These are phyloP conservation scores for Cosmia pyralina DNA, from an alignment of 2,888 invertebrate genomes.

Conservation along the genomic window DNA sequence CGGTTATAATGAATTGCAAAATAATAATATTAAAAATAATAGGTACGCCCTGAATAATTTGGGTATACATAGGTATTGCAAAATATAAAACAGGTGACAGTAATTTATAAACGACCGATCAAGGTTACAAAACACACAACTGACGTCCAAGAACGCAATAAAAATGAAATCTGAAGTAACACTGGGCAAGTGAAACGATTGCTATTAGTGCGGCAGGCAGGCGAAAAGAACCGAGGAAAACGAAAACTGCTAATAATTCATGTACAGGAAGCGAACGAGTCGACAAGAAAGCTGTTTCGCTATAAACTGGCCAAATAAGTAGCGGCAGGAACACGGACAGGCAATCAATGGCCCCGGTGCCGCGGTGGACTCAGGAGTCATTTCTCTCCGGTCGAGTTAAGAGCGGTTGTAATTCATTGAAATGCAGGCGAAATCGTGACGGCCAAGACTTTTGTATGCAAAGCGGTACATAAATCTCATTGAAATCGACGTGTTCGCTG, in stretches of 20 bases:
- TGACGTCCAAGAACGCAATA: conserved; percentile 9
- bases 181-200: conserved; percentile 30
- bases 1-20: background rate
- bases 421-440: conserved; percentile 72
- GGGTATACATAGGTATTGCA: background rate
- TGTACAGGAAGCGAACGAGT: conserved; percentile 64
- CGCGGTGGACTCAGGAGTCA: conserved; percentile 52
- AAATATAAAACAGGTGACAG: conserved; percentile 6
- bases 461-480: conserved; percentile 67
- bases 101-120: conserved; percentile 12
- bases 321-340: conserved; percentile 57
- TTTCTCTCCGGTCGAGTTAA: conserved; percentile 63
- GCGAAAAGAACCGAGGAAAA: conserved; percentile 63
- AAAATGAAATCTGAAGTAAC: conserved; percentile 34
- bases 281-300: conserved; percentile 68
- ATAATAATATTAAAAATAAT: conserved; percentile 1
- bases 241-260: conserved; percentile 64
- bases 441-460: conserved; percentile 66
- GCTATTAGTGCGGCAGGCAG: conserved; percentile 25
- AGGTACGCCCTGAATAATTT: background rate
- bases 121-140: conserved; percentile 11
- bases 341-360: conserved; percentile 61
- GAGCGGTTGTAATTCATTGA: conserved; percentile 64
- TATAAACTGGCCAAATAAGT: conserved; percentile 68
- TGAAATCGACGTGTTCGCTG: conserved; percentile 55